phyloP scores from a whole-genome alignment of 2,888 invertebrate genomes.

The Catocala fraxini region DNA sequence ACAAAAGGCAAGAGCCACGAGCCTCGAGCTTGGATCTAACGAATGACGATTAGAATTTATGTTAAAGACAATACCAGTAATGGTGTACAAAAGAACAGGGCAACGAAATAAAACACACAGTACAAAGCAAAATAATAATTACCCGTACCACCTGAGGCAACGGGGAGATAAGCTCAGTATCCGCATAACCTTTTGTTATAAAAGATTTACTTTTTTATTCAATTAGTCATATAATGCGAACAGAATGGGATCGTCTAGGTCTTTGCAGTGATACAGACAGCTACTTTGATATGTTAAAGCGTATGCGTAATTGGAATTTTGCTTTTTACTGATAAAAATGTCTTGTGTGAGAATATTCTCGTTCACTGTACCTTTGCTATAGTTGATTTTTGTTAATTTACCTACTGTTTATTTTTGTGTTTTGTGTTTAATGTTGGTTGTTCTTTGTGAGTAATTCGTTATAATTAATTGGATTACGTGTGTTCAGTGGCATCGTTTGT shows the following conservation, averaged over 20 bases:
- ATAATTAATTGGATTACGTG: too few species aligned
- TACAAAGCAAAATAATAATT: conserved; percentile 82
- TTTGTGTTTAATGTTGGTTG: conserved; percentile 3
- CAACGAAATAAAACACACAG: conserved; percentile 63
- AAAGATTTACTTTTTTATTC: conserved; percentile 72
- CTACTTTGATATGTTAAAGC: conserved; percentile 68
- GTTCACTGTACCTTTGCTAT: conserved; percentile 19
- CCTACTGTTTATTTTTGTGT: conserved; percentile 16
- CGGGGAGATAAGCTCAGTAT: conserved; percentile 60
- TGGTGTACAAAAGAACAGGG: conserved; percentile 70
- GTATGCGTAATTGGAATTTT: conserved; percentile 53
- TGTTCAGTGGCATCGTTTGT: too few species aligned
- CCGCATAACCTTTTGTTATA: conserved; percentile 64
- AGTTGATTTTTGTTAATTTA: conserved; percentile 29
- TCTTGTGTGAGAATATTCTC: conserved; percentile 30
- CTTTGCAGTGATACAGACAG: conserved; percentile 60
- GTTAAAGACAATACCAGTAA: conserved; percentile 70
- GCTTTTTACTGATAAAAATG: conserved; percentile 45
- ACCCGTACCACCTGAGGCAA: conserved; percentile 67
- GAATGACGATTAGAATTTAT: conserved; percentile 70
- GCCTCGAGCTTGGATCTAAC: conserved; percentile 32
- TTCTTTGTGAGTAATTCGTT: conserved; percentile 10
- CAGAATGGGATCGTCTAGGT: conserved; percentile 57
- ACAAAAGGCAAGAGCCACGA: conserved; percentile 14
- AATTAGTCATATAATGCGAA: conserved; percentile 72